Base-by-base conservation (phyloP, 1,140 invertebrate genomes). In the Anthonomus grandis region DNA sequence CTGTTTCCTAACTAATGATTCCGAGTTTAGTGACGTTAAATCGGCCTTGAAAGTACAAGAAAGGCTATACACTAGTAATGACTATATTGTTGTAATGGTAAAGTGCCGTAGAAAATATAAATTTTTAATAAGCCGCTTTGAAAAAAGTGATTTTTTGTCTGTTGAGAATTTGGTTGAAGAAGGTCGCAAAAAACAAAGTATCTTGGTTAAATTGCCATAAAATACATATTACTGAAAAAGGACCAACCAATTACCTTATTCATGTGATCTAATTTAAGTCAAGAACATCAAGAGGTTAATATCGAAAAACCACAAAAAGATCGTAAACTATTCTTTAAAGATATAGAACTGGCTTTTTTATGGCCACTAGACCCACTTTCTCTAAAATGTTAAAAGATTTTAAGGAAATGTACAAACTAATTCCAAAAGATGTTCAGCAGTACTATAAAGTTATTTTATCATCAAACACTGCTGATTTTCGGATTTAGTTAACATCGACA, bases 1-100 rank as follows among this genome's bases (percentile, higher is more conserved):
- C 48, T 67, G 46, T 23, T 74, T 70, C 42, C 50, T 74, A 19
- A 66, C 70, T 4, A 74, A 73, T 59, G 70, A 75, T 56, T 61
- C 57, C 23, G 67, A 74, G 38, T 72, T 74, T 57, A 31, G 57
- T 6, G 64, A 69, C 61, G 63, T 73, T 36, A 67, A 72, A 57
- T 56, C 38, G 39, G 41, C 31, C 8, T 45, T 73, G 2, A 73
- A 71, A 65, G 13, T 56, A 17, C 56, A 70, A 18, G 37, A 67
- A 60, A 46, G 66, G 39, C 37, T 70, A 27, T 71, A 71, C 48
- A 64, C 64, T n/a, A 36, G 50, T 17, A 54, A 64, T 19, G 66
- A 72, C 13, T 71, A 71, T 39, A 62, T 65, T 6, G 12, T 59
- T 9, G 47, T 68, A 34, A 68, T 69, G 64, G 53, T 48, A 58